Conservation (phyloP, 2,888 invertebrate species). For the Ectropis crepuscularia region DNA sequence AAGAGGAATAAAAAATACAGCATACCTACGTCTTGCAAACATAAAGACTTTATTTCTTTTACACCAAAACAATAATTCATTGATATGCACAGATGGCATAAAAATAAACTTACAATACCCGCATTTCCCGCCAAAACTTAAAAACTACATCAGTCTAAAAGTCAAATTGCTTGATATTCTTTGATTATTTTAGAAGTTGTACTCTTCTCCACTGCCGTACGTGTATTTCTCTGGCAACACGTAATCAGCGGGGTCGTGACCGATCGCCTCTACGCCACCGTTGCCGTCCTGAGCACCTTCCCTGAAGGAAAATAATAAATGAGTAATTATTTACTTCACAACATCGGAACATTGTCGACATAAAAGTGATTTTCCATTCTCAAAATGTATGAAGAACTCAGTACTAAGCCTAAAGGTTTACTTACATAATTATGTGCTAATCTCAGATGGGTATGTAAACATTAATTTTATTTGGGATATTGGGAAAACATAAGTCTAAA, state of each 20-base stretch:
- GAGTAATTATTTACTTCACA: not conserved
- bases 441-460: too few species aligned
- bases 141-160: conserved; percentile 35
- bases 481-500: too few species aligned
- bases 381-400: too few species aligned
- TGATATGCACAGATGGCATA: conserved; percentile 23
- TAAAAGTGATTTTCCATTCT: too few species aligned
- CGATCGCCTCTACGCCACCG: conserved; percentile 73
- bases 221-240: conserved; percentile 73
- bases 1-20: too few species aligned
- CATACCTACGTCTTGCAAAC: too few species aligned
- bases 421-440: too few species aligned
- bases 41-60: not conserved
- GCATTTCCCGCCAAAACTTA: conserved; percentile 14
- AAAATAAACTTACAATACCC: conserved; percentile 6
- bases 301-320: conserved; percentile 50
- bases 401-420: too few species aligned
- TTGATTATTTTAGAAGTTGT: conserved; percentile 58
- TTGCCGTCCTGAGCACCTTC: conserved; percentile 71
- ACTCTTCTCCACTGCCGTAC: conserved; percentile 73
- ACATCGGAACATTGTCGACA: too few species aligned
- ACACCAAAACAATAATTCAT: conserved; percentile 6
- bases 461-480: too few species aligned
- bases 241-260: conserved; percentile 76
- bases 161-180: not conserved